Percentiles rank a stretch among this genome's conserved stretches.
These are phyloP conservation scores for Microchirus variegatus DNA, from an alignment of 2,797 vertebrate genomes.

Conservation along the genomic window DNA sequence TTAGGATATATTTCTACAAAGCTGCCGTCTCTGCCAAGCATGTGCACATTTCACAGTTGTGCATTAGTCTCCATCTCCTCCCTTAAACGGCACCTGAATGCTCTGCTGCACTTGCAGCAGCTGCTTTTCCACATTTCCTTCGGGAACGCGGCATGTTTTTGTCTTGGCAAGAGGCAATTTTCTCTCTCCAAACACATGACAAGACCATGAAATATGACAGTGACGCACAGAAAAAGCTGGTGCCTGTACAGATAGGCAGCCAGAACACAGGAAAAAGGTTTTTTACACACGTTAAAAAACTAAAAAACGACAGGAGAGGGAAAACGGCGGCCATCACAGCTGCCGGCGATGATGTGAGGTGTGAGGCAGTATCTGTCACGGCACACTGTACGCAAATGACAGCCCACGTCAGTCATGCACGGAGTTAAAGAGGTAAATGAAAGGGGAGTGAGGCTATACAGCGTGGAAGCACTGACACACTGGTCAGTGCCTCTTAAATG, in stretches of 20 bases:
- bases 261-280: slow-evolving; percentile 35
- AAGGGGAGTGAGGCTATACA: slow-evolving; percentile 16
- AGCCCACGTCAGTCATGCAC: slow-evolving; percentile 42
- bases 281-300: slow-evolving; percentile 51
- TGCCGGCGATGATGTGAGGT: slow-evolving; percentile 38
- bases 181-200: slow-evolving; percentile 39
- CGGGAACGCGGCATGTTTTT: slow-evolving; percentile 19
- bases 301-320: slow-evolving; percentile 27
- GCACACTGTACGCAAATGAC: slow-evolving; percentile 44
- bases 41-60: slow-evolving; percentile 28
- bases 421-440: slow-evolving; percentile 24
- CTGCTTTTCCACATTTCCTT: slow-evolving; percentile 2
- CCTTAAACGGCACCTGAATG: slow-evolving; percentile 34
- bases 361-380: slow-evolving; percentile 34
- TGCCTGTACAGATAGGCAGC: slow-evolving; percentile 38
- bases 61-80: slow-evolving; percentile 52
- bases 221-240: slow-evolving; percentile 32
- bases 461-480: slow-evolving; percentile 41
- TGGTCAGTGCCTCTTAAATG: slow-evolving; percentile 77
- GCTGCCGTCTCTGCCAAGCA: neutral
- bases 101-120: slow-evolving; percentile 35
- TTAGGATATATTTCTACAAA: slow-evolving; percentile 10
- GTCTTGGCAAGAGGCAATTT: slow-evolving; percentile 15
- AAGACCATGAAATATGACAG: slow-evolving; percentile 54
- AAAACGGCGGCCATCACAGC: slow-evolving; percentile 29